Base-by-base conservation (phyloP, 2,113 vertebrate species). In the Pseudopipra pipra region DNA sequence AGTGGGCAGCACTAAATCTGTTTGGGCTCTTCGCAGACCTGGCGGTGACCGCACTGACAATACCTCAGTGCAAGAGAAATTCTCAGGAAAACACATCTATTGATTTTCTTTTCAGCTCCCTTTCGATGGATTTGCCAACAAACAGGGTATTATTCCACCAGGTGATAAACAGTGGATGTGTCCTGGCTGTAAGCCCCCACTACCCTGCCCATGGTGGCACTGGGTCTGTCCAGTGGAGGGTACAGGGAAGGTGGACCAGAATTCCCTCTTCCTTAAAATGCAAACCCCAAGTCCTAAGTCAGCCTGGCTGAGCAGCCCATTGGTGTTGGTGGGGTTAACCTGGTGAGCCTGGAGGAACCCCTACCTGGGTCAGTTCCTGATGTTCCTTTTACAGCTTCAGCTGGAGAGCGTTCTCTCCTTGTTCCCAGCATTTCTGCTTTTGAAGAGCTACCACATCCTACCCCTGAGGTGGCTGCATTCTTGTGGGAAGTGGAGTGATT, bases 401-500 rank as follows among this genome's bases (percentile, higher is more conserved):
- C 77, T 72, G 68, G 59, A 92, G 33, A 85, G 7, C 35, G 30
- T 63, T 59, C 24, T 80, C 30, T 21, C 44, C 73, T 83, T 67
- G 27, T 72, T 87, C 79, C 71, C 84, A 89, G 23, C 56, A 61
- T 77, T 95, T 82, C 39, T 87, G 56, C 61, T 89, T 39, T 56
- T 93, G 66, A 87, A 79, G 68, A 81, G 77, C 67, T 88, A 52
- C 55, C 79, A 78, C 56, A 63, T 90, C 85, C 47, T 94, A 86
- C 17, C 72, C 76, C 41, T 80, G 68, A 68, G 84, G 44, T 10
- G 17, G 33, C 61, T 90, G 44, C 55, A 41, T 86, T 92, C 70
- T 81, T 95, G 88, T 84, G 92, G 95, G 37, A 58, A 88, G 59
- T 83, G 87, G 72, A 94, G 39, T 18, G 65, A 65, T 94, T 95